Percentiles rank a stretch among this genome's conserved stretches.
Conservation (phyloP, 1,140 invertebrate species). For the Plodia interpunctella region DNA sequence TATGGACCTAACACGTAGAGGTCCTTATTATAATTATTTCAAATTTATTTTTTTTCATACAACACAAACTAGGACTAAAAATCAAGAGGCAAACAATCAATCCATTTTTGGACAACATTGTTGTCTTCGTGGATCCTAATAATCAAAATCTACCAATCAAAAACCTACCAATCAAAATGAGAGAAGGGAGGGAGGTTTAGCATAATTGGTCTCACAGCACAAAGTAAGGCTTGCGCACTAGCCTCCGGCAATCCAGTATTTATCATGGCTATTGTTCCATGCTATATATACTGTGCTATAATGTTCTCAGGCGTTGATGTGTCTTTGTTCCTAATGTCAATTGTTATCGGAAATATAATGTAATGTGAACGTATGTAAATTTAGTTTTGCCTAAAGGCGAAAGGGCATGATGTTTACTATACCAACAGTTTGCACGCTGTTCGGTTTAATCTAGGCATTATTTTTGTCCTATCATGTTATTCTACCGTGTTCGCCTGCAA, state of each 20-base stretch:
- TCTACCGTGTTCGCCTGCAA: no score
- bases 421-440: background rate
- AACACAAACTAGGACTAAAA: no score
- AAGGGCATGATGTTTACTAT: background rate
- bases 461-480: no score
- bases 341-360: constrained; percentile 28
- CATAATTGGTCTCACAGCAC: constrained; percentile 29
- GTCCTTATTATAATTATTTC: no score
- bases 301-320: constrained; percentile 33
- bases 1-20: no score
- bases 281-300: constrained; percentile 11
- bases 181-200: constrained; percentile 28
- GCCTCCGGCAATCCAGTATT: constrained; percentile 57
- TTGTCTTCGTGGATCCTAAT: no score
- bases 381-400: background rate
- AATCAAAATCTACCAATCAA: no score
- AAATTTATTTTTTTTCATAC: no score
- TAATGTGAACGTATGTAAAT: constrained; percentile 1
- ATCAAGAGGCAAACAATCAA: no score
- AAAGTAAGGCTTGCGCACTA: constrained; percentile 39
- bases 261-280: constrained; percentile 62
- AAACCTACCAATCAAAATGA: constrained; percentile 6
- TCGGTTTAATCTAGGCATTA: background rate
- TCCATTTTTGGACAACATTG: no score
- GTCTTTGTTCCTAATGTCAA: constrained; percentile 36